A percentile compares a stretch with the other conserved stretches of the same genome.
Evolutionary conservation across 2,797 vertebrate genomes (phyloP).

Genomic region (Gobio occitaniae): DNA sequence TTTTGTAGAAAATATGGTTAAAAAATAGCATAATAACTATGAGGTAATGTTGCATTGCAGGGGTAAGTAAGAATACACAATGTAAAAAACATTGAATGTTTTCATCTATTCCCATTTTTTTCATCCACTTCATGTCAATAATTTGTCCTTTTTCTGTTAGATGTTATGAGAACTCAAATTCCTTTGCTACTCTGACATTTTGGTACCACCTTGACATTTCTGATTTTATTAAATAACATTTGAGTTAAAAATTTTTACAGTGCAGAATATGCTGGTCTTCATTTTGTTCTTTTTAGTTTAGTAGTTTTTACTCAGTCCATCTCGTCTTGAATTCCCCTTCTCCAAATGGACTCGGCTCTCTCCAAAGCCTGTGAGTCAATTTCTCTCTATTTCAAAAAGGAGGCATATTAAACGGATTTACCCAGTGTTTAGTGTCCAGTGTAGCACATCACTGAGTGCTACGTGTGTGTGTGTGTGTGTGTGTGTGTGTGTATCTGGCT

Average conservation of each 20-base stretch:
- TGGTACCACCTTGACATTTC: not conserved
- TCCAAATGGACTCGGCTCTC: not conserved
- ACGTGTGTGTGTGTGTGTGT: slow-evolving; percentile 37
- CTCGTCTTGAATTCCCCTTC: not conserved
- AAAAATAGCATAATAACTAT: not conserved
- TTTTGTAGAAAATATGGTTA: not conserved
- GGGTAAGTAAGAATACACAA: not conserved
- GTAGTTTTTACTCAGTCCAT: not conserved
- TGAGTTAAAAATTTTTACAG: not conserved
- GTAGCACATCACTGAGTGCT: slow-evolving; percentile 20
- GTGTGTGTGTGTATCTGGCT: slow-evolving; percentile 31
- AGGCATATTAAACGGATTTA: not conserved
- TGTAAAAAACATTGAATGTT: too few species aligned
- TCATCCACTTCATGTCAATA: not conserved
- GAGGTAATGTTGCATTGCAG: not conserved
- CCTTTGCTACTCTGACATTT: not conserved
- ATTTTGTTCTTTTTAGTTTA: slow-evolving; percentile 20
- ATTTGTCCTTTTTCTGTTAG: not conserved
- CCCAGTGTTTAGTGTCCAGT: slow-evolving; percentile 30
- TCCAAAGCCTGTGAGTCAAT: slow-evolving; percentile 15
- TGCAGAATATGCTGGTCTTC: not conserved
- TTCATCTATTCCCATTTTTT: not conserved
- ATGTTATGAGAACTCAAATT: not conserved
- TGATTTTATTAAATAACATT: not conserved
- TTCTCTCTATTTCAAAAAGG: slow-evolving; percentile 24